Base-by-base conservation (phyloP, 2,113 vertebrate genomes). In the Spilogale gracilis region DNA sequence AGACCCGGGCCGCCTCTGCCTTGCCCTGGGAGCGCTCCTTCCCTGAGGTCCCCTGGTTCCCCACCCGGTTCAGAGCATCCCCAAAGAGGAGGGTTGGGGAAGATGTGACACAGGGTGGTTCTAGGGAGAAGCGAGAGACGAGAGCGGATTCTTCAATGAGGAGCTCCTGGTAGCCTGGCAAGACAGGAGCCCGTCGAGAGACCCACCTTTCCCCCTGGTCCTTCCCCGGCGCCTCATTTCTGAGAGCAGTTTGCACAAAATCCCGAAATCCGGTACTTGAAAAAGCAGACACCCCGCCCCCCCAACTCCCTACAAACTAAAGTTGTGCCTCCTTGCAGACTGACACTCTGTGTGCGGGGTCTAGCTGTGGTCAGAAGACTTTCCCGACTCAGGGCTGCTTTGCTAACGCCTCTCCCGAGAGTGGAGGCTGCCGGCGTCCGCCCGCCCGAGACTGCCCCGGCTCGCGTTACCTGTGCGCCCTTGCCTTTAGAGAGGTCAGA, bases 391-490 rank as follows among this genome's bases (percentile, higher is more conserved):
- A 20, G 69, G 61, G 20, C 9, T 61, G 63, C 38, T 1, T 6
- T 3, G 8, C 76, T 69, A 25, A 38, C 3, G 18, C 9, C 43
- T 3, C 79, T 73, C 27, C 58, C 60, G 0, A 0, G 86, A 60
- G 32, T 0, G 1, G 65, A 82, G 85, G 71, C 91, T 9, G 97
- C 89, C 52, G 21, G 74, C 67, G 81, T 1, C 80, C 12, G 54
- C 69, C 27, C 0, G 23, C 58, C 58, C 0, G 48, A 25, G 92
- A 3, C 18, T 0, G 89, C 45, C 52, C 73, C 16, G 52, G 78
- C 63, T n/a, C 45, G 4, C 61, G 18, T 32, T 81, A 96, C 96
- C 98, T 86, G 96, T 38, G 71, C 50, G 78, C 94, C 91, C 67
- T 50, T 20, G 79, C 54, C 0, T 20, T n/a, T n/a, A 2, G 6